Percentiles rank a stretch among this genome's conserved stretches.
Evolutionary conservation across 1,140 invertebrate genomes (phyloP).

Genomic region (Diuraphis noxia): DNA sequence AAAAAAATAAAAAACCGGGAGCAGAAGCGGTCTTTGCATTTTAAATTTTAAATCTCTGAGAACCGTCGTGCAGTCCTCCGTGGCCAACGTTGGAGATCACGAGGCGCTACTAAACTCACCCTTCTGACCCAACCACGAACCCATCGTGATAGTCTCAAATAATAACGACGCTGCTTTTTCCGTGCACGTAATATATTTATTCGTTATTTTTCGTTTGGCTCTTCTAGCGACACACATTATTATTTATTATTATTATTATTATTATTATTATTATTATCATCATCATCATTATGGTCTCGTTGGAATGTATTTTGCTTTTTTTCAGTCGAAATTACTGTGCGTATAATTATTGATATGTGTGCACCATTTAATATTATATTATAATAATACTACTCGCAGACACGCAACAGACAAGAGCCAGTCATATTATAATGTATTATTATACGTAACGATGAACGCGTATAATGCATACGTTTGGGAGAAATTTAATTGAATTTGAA

Average conservation of each 20-base stretch:
- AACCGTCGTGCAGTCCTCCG: background rate
- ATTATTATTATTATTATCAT: background rate
- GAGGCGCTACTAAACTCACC: background rate
- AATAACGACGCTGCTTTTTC: background rate
- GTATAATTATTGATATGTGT: background rate
- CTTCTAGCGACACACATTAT: background rate
- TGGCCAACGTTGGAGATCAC: background rate
- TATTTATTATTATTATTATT: no score
- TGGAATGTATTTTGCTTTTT: background rate
- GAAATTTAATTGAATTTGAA: constrained; percentile 9
- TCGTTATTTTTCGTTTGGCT: background rate
- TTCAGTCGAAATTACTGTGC: background rate
- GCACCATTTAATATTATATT: background rate
- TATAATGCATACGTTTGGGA: background rate
- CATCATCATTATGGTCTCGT: background rate
- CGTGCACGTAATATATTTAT: background rate
- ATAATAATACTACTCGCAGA: background rate
- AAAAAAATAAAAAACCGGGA: background rate
- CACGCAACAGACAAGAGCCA: background rate
- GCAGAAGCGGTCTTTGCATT: constrained; percentile 11
- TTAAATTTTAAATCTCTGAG: constrained; percentile 26
- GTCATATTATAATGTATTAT: background rate
- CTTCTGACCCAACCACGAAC: background rate
- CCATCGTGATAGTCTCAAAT: background rate
- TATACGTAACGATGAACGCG: background rate